Conservation (phyloP, 2,797 vertebrate species). For the Falco berigora region DNA sequence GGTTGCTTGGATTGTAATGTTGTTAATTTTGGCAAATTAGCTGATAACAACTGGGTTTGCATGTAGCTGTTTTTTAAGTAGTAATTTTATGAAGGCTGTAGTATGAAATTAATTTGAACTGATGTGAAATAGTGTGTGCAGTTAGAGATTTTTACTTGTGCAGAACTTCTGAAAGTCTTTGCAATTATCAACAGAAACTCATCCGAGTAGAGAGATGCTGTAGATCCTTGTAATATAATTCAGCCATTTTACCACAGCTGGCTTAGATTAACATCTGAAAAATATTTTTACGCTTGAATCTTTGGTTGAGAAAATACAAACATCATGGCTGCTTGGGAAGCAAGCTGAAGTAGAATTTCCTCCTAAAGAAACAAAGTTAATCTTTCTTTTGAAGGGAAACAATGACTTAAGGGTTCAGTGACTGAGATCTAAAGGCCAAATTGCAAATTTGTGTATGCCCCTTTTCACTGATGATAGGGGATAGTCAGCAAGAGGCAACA, state of each 20-base stretch:
- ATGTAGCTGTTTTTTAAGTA: not conserved
- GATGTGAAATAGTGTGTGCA: not conserved
- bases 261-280: not conserved
- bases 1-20: not conserved
- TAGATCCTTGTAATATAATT: not conserved
- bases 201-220: not conserved
- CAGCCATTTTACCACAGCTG: not conserved
- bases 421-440: not conserved
- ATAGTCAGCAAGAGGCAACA: not conserved
- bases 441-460: not conserved
- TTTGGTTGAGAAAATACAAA: not conserved
- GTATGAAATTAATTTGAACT: not conserved
- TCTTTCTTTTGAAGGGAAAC: not conserved
- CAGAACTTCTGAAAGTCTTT: not conserved
- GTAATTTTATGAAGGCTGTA: not conserved
- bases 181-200: not conserved
- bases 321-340: not conserved
- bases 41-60: not conserved
- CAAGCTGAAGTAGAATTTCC: not conserved
- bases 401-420: not conserved
- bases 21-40: not conserved
- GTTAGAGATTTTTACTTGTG: not conserved
- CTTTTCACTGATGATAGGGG: not conserved
- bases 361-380: not conserved
- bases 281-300: not conserved